Evolutionary conservation across 2,888 invertebrate genomes (phyloP).

Genomic region (Coremacera marginata): DNA sequence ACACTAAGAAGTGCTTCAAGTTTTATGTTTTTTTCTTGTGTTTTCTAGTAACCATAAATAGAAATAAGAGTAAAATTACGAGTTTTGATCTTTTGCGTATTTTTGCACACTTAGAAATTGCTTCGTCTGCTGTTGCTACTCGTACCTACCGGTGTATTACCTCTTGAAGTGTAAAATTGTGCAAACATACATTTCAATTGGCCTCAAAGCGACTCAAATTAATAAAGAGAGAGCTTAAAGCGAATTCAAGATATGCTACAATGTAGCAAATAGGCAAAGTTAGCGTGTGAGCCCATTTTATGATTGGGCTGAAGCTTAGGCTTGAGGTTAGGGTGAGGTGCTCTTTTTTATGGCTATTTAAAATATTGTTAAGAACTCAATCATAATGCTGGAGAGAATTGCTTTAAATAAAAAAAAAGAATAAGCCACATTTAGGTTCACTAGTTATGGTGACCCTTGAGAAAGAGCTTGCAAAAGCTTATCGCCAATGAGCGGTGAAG

Average conservation of each 20-base stretch:
- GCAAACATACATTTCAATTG: slow-evolving; percentile 63
- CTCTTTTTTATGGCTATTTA: neutral
- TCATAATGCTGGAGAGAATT: too few species aligned
- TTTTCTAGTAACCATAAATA: too few species aligned
- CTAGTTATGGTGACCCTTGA: too few species aligned
- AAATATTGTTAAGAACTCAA: too few species aligned
- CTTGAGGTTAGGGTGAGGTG: neutral
- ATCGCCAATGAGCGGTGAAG: too few species aligned
- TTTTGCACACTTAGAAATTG: neutral
- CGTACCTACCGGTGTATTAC: slow-evolving; percentile 56
- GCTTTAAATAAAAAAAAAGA: too few species aligned
- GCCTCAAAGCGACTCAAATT: slow-evolving; percentile 46
- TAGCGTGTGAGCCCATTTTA: neutral
- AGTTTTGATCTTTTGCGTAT: slow-evolving; percentile 3
- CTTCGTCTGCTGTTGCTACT: neutral
- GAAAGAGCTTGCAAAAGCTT: too few species aligned
- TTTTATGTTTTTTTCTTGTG: neutral
- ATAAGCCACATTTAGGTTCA: too few species aligned
- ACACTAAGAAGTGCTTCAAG: slow-evolving; percentile 21
- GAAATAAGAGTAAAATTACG: neutral
- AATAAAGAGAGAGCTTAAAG: neutral
- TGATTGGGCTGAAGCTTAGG: too few species aligned
- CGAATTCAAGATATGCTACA: neutral
- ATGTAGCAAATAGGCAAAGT: neutral
- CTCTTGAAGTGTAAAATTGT: slow-evolving; percentile 62